Base-by-base conservation (phyloP, 2,888 invertebrate species). In the Seira musarum region DNA sequence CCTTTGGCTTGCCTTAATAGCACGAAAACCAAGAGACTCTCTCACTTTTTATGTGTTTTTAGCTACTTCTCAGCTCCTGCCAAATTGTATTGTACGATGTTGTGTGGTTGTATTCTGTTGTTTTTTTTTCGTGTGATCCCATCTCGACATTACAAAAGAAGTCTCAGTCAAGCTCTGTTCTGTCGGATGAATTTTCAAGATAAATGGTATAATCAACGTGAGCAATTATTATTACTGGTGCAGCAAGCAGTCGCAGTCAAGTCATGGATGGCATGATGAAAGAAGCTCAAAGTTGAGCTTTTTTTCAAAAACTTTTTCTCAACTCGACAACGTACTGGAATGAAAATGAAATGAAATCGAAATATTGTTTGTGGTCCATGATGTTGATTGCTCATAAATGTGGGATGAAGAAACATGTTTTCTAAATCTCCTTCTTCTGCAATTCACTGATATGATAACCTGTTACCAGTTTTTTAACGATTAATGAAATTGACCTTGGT, bases 401-500 rank as follows among this genome's bases (percentile, higher is more conserved):
- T 64, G 64, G 24, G 25, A 64, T 21, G 19, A 17, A 68, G 19
- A 21, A 40, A 17, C 68, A 24, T 19, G 49, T 24, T 46, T 68
- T 46, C 21, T 15, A 46, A 21, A 19, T 49, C 19, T 17, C 68
- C 19, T 66, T 25, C 40, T 49, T 21, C 25, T 15, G 46, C 15
- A 15, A 57, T 57, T n/a, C 66, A 17, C 35, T 30, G 66, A 66
- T 30, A 74, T 74, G 64, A 78, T 70, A 77, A 77, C 78, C 78
- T 78, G 78, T 78, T 78, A 69, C 78, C 25, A 64, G 72, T 61
- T n/a, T 22, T 63, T 17, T 46, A 67, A 75, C 74, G 80, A 83
- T 83, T 83, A 83, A 80, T 83, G 81, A 81, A 81, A 81, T 78
- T 81, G 83, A 65, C 83, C 80, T 83, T 83, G 78, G 64, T 21